Base-by-base conservation (phyloP, 2,888 invertebrate species). In the Linnaemya tessellans region DNA sequence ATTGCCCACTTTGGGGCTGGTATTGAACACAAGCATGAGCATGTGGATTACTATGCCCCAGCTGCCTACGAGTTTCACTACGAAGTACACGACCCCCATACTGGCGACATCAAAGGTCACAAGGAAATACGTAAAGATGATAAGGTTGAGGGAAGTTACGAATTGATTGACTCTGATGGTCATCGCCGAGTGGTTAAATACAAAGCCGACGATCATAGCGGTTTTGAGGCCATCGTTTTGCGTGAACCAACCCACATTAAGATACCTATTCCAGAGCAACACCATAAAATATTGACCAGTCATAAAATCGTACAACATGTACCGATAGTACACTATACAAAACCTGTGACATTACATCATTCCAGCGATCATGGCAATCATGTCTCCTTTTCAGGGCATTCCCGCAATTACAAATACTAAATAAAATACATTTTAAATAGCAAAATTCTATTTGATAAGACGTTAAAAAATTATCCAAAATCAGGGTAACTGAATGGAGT, bases 211-310 rank as follows among this genome's bases (percentile, higher is more conserved):
- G 91, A 92, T n/a, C 93, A 93, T 87, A 93, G 90, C 84, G 94
- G 94, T 78, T 94, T 94, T 91, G 93, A 94, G 88, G 94, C 94
- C 4, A 89, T 93, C 51, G 94, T 94, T 1, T 92, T 92, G 82
- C 93, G 93, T 51, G 93, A 93, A 88, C 93, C 93, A n/a, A 92
- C 93, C 3, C 87, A 90, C 71, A 91, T 91, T 54, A 91, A 91
- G 84, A 91, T 92, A n/a, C 90, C 89, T n/a, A 58, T 88, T 65
- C 92, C 92, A 0, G 89, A 89, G 62, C 89, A 87, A 0, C 87
- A 87, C n/a, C 87, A 87, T 30, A 84, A 84, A 73, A 65, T 73
- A 11, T 56, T 91, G 43, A 75, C 91, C 67, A 87, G 87, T 7
- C 71, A 89, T 60, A 90, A 91, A 67, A 77, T 91, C 4, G 35